These are phyloP conservation scores for Tipula confusa DNA, from an alignment of 2,888 invertebrate species.

Conservation along the genomic window DNA sequence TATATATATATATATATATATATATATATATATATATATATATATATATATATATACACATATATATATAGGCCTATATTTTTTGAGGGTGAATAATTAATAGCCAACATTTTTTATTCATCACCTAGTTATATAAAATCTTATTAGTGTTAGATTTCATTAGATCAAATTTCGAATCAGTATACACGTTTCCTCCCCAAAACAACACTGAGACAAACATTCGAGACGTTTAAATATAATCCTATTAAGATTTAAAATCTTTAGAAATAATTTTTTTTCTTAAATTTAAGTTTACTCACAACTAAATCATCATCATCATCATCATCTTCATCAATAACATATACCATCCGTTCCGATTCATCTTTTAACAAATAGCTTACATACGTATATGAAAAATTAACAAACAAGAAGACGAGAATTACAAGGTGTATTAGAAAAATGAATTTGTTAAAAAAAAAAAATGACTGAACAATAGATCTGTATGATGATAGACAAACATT, in stretches of 20 bases:
- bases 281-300: neutral
- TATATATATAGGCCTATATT: too few species aligned
- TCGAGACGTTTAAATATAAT: neutral
- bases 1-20: too few species aligned
- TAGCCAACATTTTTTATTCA: neutral
- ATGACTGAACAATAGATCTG: neutral
- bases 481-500: neutral
- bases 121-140: neutral
- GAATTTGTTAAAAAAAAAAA: neutral
- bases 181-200: neutral
- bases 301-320: neutral
- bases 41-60: too few species aligned
- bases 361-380: neutral
- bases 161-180: neutral
- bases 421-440: conserved; percentile 20
- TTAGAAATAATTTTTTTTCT: neutral
- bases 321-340: neutral
- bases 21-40: too few species aligned
- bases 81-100: neutral
- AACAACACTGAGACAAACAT: neutral
- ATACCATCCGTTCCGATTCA: neutral
- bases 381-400: neutral
- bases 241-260: neutral
- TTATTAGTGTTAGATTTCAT: neutral
- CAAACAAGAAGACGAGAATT: neutral